phyloP scores from a whole-genome alignment of 2,797 vertebrate species.

The Poeciliopsis infans region DNA sequence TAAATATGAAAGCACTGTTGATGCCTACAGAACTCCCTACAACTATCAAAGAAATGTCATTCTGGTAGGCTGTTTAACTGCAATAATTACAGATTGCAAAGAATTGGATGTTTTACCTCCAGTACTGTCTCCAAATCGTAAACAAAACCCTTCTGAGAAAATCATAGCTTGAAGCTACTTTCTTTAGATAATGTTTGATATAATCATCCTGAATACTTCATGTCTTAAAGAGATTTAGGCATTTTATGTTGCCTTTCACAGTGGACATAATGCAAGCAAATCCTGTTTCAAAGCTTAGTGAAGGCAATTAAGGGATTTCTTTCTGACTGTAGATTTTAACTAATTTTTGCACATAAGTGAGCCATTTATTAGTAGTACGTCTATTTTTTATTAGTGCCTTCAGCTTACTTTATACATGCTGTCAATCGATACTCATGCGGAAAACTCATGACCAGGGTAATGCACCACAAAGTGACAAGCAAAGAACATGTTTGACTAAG shows the following conservation, averaged over 20 bases:
- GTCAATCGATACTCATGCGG: slow-evolving; percentile 39
- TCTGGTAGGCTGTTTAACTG: slow-evolving; percentile 10
- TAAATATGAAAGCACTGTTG: slow-evolving; percentile 48
- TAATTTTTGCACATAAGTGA: slow-evolving; percentile 52
- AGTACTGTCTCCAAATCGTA: background rate
- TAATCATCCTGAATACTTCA: slow-evolving; percentile 20
- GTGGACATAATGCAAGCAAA: slow-evolving; percentile 32
- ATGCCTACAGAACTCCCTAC: slow-evolving; percentile 47
- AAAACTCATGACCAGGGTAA: background rate
- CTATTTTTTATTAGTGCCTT: slow-evolving; percentile 15
- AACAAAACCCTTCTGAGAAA: background rate
- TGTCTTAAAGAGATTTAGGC: slow-evolving; percentile 35
- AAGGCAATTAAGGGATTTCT: slow-evolving; percentile 59
- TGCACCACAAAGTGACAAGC: slow-evolving; percentile 16
- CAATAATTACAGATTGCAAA: background rate
- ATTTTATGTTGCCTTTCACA: slow-evolving; percentile 29
- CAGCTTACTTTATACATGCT: slow-evolving; percentile 22
- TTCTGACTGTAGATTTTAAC: slow-evolving; percentile 49
- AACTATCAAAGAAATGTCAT: slow-evolving; percentile 43
- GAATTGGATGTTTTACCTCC: background rate
- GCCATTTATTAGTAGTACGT: slow-evolving; percentile 35
- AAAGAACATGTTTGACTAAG: background rate
- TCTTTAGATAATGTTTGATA: slow-evolving; percentile 9
- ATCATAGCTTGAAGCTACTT: background rate
- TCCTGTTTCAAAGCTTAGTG: slow-evolving; percentile 52